These are phyloP conservation scores for Adineta ricciae DNA, from an alignment of 2,888 invertebrate species.

Conservation along the genomic window DNA sequence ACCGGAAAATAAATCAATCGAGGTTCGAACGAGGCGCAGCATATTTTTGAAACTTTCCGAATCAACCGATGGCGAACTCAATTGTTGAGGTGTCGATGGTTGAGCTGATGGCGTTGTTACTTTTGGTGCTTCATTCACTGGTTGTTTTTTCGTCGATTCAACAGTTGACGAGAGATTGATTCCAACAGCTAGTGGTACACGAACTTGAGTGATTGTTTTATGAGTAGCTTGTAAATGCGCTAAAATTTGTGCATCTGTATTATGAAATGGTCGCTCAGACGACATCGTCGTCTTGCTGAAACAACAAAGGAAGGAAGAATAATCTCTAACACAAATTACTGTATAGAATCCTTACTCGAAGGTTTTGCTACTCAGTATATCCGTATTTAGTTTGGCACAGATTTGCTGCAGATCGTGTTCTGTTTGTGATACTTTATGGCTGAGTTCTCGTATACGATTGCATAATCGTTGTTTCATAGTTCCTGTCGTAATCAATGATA, in stretches of 20 bases:
- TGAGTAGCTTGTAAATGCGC: not conserved
- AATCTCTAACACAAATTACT: not conserved
- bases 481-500: not conserved
- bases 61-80: not conserved
- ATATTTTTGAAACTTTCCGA: conserved; percentile 16
- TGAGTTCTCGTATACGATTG: not conserved
- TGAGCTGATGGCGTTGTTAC: not conserved
- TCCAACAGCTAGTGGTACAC: not conserved
- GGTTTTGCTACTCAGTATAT: not conserved
- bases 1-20: conserved; percentile 6
- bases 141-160: not conserved
- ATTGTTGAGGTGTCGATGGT: not conserved
- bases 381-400: not conserved
- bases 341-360: not conserved
- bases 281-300: not conserved
- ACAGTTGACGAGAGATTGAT: not conserved
- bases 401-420: not conserved
- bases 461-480: not conserved
- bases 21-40: conserved; percentile 1
- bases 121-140: not conserved
- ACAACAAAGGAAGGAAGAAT: not conserved
- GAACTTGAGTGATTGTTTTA: not conserved
- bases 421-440: not conserved
- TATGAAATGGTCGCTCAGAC: not conserved
- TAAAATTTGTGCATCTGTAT: not conserved